Evolutionary conservation across 2,888 invertebrate species (phyloP), one percentile per base, ranked within the genome.

Genomic region (Clistopyga incitator): DNA sequence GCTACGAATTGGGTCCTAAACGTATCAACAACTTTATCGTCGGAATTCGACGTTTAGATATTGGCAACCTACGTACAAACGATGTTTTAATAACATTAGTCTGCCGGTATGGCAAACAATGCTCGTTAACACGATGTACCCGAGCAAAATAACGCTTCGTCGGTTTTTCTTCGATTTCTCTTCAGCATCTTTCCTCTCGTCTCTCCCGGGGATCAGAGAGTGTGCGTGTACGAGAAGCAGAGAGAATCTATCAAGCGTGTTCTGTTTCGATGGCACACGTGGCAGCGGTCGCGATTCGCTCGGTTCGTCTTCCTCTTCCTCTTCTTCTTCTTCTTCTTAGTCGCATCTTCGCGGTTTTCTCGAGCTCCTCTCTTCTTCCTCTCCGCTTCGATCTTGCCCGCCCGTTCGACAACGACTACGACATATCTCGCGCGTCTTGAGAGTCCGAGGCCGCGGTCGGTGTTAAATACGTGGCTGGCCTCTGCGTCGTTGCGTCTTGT

Each of bases 391-490:
- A 80, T 75, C 25, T 59, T 59, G 45, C 42, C 38, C 61, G 84
- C 23, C 18, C 34, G 59, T 61, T 61, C 23, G 65, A 81, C 71
- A 56, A 79, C 45, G 79, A 87, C 86, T 86, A 84, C 87, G 87
- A 87, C 88, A 88, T 88, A 89, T 89, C 88, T 88, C 86, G 88
- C 90, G 88, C 87, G 91, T 88, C 78, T 84, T 86, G 86, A 82
- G 86, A 87, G 87, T 87, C 82, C 87, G 87, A 83, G 84, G 76
- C 85, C 87, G 87, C 86, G 87, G 85, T 61, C 85, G 87, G 88
- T 90, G 91, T 90, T 90, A 90, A 91, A 85, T 89, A 88, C 88
- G 82, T 85, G 85, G 86, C 87, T 88, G 90, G 88, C 90, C 90
- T 89, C 88, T 88, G 89, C 89, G 88, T 90, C 84, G 84, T 87